A percentile compares a stretch with the other conserved stretches of the same genome.
Evolutionary conservation across 2,888 invertebrate genomes (phyloP).

Genomic region (Ptychoptera contaminata): DNA sequence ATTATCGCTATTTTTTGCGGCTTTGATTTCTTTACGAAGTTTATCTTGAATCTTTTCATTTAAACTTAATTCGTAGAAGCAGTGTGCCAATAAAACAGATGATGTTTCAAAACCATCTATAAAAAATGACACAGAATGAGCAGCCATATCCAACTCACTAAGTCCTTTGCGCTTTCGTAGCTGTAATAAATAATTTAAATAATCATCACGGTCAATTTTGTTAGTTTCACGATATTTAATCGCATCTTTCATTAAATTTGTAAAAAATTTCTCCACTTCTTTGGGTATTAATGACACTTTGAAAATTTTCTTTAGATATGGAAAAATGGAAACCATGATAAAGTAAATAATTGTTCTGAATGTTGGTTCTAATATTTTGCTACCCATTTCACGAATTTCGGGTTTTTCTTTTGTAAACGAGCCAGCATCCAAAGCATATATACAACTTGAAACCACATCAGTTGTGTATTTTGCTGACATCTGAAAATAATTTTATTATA

Average conservation of each 20-base stretch:
- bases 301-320: conserved; percentile 10
- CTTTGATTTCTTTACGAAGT: conserved; percentile 16
- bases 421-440: conserved; percentile 23
- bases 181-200: conserved; percentile 13
- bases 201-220: conserved; percentile 12
- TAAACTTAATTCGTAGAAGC: conserved; percentile 7
- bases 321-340: conserved; percentile 9
- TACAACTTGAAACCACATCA: conserved; percentile 19
- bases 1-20: not conserved
- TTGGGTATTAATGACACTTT: conserved; percentile 8
- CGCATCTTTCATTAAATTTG: conserved; percentile 11
- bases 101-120: conserved; percentile 21
- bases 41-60: conserved; percentile 14
- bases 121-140: conserved; percentile 17
- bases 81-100: conserved; percentile 14
- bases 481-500: conserved; percentile 10
- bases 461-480: conserved; percentile 10
- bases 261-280: conserved; percentile 11
- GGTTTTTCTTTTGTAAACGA: conserved; percentile 12
- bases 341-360: conserved; percentile 5
- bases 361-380: conserved; percentile 8
- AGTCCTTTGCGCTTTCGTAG: conserved; percentile 14
- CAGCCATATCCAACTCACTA: conserved; percentile 16
- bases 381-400: conserved; percentile 9
- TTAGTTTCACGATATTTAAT: conserved; percentile 8